Conservation (phyloP, 2,113 vertebrate genomes). For the Tautogolabrus adspersus region DNA sequence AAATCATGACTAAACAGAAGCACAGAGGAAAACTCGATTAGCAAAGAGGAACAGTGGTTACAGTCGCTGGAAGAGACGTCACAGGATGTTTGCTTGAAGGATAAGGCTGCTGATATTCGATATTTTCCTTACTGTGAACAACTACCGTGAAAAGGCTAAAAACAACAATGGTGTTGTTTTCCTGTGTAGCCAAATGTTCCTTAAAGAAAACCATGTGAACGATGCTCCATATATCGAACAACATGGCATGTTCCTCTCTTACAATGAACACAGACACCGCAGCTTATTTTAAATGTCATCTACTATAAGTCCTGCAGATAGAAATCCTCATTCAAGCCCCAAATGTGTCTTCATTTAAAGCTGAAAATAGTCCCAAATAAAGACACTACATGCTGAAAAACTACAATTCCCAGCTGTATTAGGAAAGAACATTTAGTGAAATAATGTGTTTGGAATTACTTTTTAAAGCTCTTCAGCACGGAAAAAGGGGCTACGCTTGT, state of each 20-base stretch:
- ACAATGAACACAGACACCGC: neutral
- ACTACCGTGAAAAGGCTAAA: neutral
- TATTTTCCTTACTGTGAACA: neutral
- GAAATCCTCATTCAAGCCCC: neutral
- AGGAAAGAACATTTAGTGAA: neutral
- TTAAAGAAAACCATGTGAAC: neutral
- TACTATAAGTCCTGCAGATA: neutral
- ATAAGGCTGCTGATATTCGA: neutral
- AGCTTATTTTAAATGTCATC: neutral
- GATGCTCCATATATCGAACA: no score
- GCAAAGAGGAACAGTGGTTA: slow-evolving; percentile 19
- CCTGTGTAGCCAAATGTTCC: neutral
- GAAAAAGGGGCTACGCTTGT: no score
- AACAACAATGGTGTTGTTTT: neutral
- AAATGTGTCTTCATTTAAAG: neutral
- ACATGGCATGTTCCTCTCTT: neutral
- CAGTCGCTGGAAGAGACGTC: neutral
- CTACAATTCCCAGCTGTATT: no score
- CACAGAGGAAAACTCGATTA: slow-evolving; percentile 24
- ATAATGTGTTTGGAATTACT: neutral
- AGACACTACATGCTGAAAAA: neutral
- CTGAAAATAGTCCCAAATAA: neutral
- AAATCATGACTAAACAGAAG: slow-evolving; percentile 31
- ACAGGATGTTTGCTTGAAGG: slow-evolving; percentile 25
- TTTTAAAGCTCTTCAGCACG: no score